Evolutionary conservation across 2,888 invertebrate genomes (phyloP), one percentile per base, ranked within the genome.

Genomic region (Eugnorisma glareosa): DNA sequence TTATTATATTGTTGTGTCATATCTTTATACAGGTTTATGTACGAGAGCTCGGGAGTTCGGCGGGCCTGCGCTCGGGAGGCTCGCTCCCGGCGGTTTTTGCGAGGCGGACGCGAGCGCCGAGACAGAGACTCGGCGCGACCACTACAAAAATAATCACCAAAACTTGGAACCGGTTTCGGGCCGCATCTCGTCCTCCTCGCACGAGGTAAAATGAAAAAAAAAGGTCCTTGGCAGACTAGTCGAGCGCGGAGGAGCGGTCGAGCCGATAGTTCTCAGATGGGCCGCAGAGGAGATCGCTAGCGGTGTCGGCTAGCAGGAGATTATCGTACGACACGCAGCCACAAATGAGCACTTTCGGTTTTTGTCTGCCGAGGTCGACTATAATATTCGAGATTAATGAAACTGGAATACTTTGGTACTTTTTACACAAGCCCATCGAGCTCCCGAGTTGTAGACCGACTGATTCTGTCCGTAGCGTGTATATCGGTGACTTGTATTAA

Each of bases 61-160:
- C 93, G 92, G 93, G 92, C 93, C 90, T 91, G 90, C 91, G 91
- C 91, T 91, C 89, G 72, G 79, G 82, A 75, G 66, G 75, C 67
- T 75, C 75, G 88, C 87, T 90, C 92, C 90, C 92, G 90, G 89
- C 86, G 91, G 92, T 94, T 94, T 94, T 95, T 92, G 93, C 94
- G 89, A 91, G 90, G 91, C 91, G 91, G 91, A 90, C 90, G 91
- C 91, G 91, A 91, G 91, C 90, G 90, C 86, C 88, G 87, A 90
- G 91, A 91, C 91, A 54, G 76, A 77, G 68, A 79, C 91, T 88
- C 86, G 84, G 86, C 85, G 89, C 89, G 90, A 93, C 93, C 93
- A 93, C 93, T 94, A 94, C 94, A 95, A 95, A 96, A 95, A 95
- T 93, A 93, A 95, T 94, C 94, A 95, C 95, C 95, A 93, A 96